Evolutionary conservation across 2,113 vertebrate genomes (phyloP).

Genomic region (Atlantisia rogersi): DNA sequence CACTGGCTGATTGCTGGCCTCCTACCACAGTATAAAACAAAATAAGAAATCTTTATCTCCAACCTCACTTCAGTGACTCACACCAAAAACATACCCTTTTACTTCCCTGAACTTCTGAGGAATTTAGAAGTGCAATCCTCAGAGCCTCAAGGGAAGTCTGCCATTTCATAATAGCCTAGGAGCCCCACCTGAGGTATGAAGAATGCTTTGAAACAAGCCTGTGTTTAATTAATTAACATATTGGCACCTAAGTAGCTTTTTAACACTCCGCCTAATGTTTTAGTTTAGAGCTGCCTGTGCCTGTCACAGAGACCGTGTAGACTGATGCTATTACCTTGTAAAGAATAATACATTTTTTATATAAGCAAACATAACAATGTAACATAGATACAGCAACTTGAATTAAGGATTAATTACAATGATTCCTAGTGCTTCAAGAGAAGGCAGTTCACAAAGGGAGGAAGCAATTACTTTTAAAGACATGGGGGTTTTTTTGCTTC

Average conservation of each 20-base stretch:
- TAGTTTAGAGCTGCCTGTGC: slow-evolving; percentile 41
- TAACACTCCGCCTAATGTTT: slow-evolving; percentile 44
- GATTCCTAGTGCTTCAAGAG: background rate
- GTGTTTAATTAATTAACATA: slow-evolving; percentile 70
- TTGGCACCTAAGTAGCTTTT: slow-evolving; percentile 54
- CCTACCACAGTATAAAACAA: slow-evolving; percentile 28
- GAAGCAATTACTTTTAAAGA: slow-evolving; percentile 59
- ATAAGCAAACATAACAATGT: slow-evolving; percentile 57
- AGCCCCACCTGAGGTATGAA: slow-evolving; percentile 66
- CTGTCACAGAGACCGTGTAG: slow-evolving; percentile 23
- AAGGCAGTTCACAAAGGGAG: slow-evolving; percentile 24
- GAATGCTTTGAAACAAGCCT: slow-evolving; percentile 64
- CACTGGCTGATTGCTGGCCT: background rate
- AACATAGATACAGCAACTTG: slow-evolving; percentile 5
- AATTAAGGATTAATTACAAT: slow-evolving; percentile 44
- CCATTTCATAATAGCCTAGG: slow-evolving; percentile 57
- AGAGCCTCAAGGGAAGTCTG: slow-evolving; percentile 55
- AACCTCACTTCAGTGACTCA: slow-evolving; percentile 49
- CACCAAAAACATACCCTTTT: slow-evolving; percentile 66
- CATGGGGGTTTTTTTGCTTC: background rate
- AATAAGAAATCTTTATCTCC: slow-evolving; percentile 56
- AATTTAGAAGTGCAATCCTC: slow-evolving; percentile 44
- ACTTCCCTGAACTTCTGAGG: slow-evolving; percentile 67
- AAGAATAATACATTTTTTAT: slow-evolving; percentile 45
- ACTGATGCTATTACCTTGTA: slow-evolving; percentile 27